phyloP scores from a whole-genome alignment of 2,888 invertebrate genomes.

The Eupelmus urozonus region DNA sequence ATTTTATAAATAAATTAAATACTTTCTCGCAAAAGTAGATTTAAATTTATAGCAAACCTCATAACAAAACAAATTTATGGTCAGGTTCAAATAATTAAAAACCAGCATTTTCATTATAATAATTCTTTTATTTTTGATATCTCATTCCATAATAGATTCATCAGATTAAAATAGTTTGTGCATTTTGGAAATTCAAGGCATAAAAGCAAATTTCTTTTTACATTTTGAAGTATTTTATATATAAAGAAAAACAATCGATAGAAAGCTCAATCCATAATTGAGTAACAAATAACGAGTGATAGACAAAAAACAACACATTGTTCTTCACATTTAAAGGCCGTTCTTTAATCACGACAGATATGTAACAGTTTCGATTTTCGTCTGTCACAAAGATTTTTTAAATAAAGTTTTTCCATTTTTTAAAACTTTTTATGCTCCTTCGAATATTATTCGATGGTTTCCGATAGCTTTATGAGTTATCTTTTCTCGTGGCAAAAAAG shows the following conservation, averaged over 20 bases:
- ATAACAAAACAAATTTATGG: too few relatives aligned
- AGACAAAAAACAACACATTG: slow-evolving; percentile 49
- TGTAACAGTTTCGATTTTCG: slow-evolving; percentile 36
- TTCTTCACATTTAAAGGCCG: slow-evolving; percentile 50
- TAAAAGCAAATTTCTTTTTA: slow-evolving; percentile 20
- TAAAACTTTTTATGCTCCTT: slow-evolving; percentile 39
- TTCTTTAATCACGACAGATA: slow-evolving; percentile 40
- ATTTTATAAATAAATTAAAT: too few relatives aligned
- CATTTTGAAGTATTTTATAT: slow-evolving; percentile 16
- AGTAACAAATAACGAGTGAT: slow-evolving; percentile 58
- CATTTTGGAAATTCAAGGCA: slow-evolving; percentile 32
- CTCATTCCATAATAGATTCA: slow-evolving; percentile 41
- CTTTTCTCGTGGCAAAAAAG: slow-evolving; percentile 21
- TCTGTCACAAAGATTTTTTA: slow-evolving; percentile 23
- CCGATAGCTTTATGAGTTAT: slow-evolving; percentile 28
- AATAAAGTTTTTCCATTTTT: slow-evolving; percentile 10
- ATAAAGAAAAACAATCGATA: slow-evolving; percentile 49
- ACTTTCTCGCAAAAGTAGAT: too few relatives aligned
- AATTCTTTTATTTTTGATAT: slow-evolving; percentile 27
- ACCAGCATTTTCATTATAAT: slow-evolving; percentile 2
- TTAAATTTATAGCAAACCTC: too few relatives aligned
- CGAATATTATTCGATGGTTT: slow-evolving; percentile 53
- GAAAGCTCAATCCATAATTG: slow-evolving; percentile 55
- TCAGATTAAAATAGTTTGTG: slow-evolving; percentile 39
- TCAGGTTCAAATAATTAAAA: too few relatives aligned